Base-by-base conservation (phyloP, 2,888 invertebrate species). In the Trachelus iudaicus region DNA sequence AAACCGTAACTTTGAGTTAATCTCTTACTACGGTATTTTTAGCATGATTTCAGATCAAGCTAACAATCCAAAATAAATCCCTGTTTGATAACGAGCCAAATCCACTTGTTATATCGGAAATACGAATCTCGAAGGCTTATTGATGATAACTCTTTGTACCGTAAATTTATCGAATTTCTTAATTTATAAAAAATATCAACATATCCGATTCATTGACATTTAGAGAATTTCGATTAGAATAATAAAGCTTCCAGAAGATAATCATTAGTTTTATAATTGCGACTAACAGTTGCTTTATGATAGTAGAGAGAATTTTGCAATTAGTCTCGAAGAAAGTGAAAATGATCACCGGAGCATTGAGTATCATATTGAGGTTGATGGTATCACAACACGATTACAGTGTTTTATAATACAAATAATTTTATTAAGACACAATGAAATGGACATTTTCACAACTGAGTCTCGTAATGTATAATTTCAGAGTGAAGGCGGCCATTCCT, bases 401-500 rank as follows among this genome's bases (percentile, higher is more conserved):
- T 56, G 23, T 9, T 23, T 6, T 23, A 56, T 56, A 56, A 56
- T 56, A 9, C 23, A 56, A 9, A 56, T 2, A 56, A 23, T 23
- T 56, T 23, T 56, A n/a, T 56, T 69, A 68, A 31, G 40, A 37
- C 40, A 71, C 74, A 35, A 35, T 13, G 1, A 15, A 35, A 79
- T 35, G 9, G 3, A 15, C 30, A 56, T 37, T 31, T 31, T 37
- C 33, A 68, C 34, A 33, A 34, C 31, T 35, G 9, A 37, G n/a
- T 56, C 12, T 76, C 34, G 33, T 37, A 79, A 75, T 11, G 9
- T 73, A 77, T 34, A 56, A 84, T 93, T 93, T 56, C 93, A 97
- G 97, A 92, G 96, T 97, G 89, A 96, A 96, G 92, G 96, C 96
- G 88, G 97, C 97, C 87, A 95, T 97, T 92, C 97, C 97, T 83